Conservation (phyloP, 2,888 invertebrate genomes). For the Serripes groenlandicus region DNA sequence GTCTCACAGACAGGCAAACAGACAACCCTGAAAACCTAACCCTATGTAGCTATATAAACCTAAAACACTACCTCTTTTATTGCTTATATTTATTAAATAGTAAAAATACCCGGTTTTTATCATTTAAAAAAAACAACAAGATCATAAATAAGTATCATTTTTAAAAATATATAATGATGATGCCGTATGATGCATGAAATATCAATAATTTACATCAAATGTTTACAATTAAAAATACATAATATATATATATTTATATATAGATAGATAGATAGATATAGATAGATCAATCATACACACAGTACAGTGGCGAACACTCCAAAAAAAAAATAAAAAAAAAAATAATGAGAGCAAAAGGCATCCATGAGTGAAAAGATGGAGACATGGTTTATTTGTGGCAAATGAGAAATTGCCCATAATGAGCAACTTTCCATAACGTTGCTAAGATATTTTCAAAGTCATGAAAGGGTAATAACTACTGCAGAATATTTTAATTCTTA, state of each 20-base stretch:
- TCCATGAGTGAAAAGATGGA: no score
- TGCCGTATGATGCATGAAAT: slow-evolving; percentile 31
- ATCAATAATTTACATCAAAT: slow-evolving; percentile 32
- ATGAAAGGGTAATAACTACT: no score
- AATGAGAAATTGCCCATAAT: no score
- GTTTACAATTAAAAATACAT: background rate
- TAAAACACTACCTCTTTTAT: slow-evolving; percentile 46
- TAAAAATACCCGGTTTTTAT: slow-evolving; percentile 67
- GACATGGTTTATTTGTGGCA: no score
- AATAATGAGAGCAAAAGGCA: no score
- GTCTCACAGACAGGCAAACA: slow-evolving; percentile 9
- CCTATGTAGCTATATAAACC: slow-evolving; percentile 29
- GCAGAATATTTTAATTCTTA: no score
- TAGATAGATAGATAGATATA: background rate
- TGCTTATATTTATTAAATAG: slow-evolving; percentile 60
- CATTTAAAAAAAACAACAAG: slow-evolving; percentile 50
- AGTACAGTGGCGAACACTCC: no score
- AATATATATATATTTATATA: background rate
- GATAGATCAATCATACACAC: no score
- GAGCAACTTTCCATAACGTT: no score
- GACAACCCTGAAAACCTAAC: background rate
- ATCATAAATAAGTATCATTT: slow-evolving; percentile 60
- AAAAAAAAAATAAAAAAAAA: no score
- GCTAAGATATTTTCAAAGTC: no score
- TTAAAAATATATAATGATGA: slow-evolving; percentile 46